Base-by-base conservation (phyloP, 2,797 vertebrate species). In the Todus mexicanus region DNA sequence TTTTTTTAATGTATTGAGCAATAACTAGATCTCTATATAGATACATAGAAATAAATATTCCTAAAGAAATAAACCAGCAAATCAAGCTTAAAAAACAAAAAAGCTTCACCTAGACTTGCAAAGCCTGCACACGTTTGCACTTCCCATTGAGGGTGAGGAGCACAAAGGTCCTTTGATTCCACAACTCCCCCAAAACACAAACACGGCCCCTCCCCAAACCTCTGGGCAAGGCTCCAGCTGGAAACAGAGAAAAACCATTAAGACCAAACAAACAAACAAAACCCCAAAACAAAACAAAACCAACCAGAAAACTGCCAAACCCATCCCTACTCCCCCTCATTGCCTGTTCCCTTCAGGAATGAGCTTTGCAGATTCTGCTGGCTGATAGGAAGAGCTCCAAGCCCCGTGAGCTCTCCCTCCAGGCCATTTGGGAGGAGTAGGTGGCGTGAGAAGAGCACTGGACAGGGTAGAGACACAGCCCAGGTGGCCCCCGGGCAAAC, bases 211-310 rank as follows among this genome's bases (percentile, higher is more conserved):
- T 42, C 54, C 69, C 74, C 38, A 29, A 42, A 89, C 75, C 76
- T 53, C 25, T 4, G 15, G 94, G 83, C 76, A 70, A 15, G 7
- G 56, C 47, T 95, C 81, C 93, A 95, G 91, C 74, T 95, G 89
- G 47, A 79, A 37, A 40, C 84, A 83, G 84, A 89, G 61, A 19
- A 87, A 92, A 95, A 59, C 11, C 78, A 60, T 38, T 27, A 7
- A 33, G 86, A 75, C n/a, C 47, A 87, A 92, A 60, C 87, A 75
- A 86, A 63, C 60, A 51, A 81, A 50, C 37, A 42, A 42, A 57
- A 56, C 21, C 27, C 53, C 42, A 14, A 61, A 75, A 75, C 66
- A 53, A 45, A 12, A 86, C 15, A 6, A 19, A 56, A 31, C 12
- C 50, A 45, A 23, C 21, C 72, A 84, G 70, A 70, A 45, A 86